Evolutionary conservation across 1,140 invertebrate species (phyloP).

Genomic region (Drosophila mauritiana): DNA sequence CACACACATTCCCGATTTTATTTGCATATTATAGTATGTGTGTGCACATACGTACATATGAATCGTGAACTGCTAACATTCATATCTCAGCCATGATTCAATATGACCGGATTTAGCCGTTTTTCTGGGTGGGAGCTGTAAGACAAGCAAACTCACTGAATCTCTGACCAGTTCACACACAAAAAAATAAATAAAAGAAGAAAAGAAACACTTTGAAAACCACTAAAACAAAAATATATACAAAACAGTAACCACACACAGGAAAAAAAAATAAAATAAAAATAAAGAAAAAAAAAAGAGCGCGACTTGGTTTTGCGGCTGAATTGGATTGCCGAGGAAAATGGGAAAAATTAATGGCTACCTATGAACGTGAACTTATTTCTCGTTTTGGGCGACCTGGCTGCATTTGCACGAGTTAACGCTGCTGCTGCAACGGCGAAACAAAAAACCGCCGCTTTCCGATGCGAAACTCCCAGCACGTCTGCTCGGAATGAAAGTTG

Average conservation of each 20-base stretch:
- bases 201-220: neutral
- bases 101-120: constrained; percentile 10
- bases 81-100: constrained; percentile 14
- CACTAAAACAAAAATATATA: constrained; percentile 21
- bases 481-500: constrained; percentile 84
- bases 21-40: constrained; percentile 19
- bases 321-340: neutral
- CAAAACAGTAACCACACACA: constrained; percentile 1
- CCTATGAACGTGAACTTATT: constrained; percentile 46
- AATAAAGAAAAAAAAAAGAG: constrained; percentile 3
- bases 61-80: constrained; percentile 7
- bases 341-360: constrained; percentile 31
- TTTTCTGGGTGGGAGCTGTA: constrained; percentile 4
- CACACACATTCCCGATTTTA: constrained; percentile 33
- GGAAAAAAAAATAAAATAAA: neutral
- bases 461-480: constrained; percentile 60
- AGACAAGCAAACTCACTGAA: constrained; percentile 6
- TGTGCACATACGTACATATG: neutral
- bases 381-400: constrained; percentile 19
- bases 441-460: constrained; percentile 50
- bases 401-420: constrained; percentile 31
- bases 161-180: constrained; percentile 12
- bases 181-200: neutral
- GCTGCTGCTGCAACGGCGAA: constrained; percentile 38
- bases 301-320: neutral